Conservation (phyloP, 2,113 vertebrate genomes). For the Tinamus guttatus region DNA sequence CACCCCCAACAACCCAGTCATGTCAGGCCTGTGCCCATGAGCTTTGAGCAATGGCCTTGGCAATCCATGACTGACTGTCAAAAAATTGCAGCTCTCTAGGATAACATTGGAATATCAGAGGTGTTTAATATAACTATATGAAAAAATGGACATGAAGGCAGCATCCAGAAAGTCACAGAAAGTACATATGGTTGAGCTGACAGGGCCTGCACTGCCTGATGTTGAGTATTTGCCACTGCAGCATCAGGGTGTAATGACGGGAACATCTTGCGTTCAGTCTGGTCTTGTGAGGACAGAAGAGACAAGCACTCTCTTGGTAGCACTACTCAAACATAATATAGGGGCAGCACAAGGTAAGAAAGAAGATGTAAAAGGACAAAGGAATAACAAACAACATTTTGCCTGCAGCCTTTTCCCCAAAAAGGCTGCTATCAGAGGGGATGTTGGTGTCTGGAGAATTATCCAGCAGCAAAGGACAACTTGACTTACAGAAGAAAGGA, state of each 20-base stretch:
- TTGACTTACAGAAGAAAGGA: neutral
- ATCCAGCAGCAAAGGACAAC: neutral
- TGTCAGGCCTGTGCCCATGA: neutral
- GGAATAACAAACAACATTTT: neutral
- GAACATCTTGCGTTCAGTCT: neutral
- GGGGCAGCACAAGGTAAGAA: neutral
- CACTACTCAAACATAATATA: neutral
- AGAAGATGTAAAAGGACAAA: neutral
- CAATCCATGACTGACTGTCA: neutral
- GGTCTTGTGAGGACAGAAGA: neutral
- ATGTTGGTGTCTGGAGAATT: neutral
- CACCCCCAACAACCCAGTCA: neutral
- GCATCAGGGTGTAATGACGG: neutral
- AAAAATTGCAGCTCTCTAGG: neutral
- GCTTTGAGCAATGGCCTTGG: neutral
- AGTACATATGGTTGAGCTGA: neutral
- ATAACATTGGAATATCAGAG: neutral
- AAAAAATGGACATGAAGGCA: neutral
- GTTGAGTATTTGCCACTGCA: neutral
- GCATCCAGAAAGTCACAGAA: neutral
- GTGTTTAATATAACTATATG: neutral
- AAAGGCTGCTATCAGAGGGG: neutral
- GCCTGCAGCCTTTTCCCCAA: neutral
- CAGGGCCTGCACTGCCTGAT: neutral
- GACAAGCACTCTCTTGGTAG: neutral